Evolutionary conservation across 2,113 vertebrate genomes (phyloP).

Genomic region (Melospiza melodia): DNA sequence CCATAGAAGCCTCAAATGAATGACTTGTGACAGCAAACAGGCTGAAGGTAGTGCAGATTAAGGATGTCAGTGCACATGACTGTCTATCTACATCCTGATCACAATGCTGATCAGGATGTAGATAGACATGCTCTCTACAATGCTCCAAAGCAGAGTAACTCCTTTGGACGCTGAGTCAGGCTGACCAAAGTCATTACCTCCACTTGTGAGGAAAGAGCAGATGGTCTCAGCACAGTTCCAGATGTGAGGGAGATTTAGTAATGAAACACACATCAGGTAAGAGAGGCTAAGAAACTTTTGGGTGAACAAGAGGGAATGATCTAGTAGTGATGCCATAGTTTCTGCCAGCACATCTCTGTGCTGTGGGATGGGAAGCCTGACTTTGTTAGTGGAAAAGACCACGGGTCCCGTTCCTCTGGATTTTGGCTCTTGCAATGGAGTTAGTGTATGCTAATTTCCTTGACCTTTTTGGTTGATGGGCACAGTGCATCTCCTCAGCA

Average conservation of each 20-base stretch:
- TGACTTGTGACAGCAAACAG: not conserved
- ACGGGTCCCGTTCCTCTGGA: not conserved
- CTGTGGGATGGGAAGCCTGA: not conserved
- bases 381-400: not conserved
- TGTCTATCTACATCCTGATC: not conserved
- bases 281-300: not conserved
- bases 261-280: not conserved
- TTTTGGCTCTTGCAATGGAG: not conserved
- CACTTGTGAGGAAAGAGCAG: not conserved
- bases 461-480: not conserved
- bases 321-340: not conserved
- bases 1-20: not conserved
- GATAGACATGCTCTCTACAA: too few relatives aligned
- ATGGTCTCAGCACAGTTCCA: not conserved
- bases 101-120: accelerated
- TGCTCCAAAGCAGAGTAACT: not conserved
- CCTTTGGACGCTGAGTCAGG: not conserved
- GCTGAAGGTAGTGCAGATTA: not conserved
- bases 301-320: not conserved
- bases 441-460: not conserved
- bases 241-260: not conserved
- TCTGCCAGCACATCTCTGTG: not conserved
- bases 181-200: not conserved
- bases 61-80: not conserved
- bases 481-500: not conserved